These are phyloP conservation scores for Notothenia coriiceps DNA, from an alignment of 2,113 vertebrate genomes.

Conservation along the genomic window DNA sequence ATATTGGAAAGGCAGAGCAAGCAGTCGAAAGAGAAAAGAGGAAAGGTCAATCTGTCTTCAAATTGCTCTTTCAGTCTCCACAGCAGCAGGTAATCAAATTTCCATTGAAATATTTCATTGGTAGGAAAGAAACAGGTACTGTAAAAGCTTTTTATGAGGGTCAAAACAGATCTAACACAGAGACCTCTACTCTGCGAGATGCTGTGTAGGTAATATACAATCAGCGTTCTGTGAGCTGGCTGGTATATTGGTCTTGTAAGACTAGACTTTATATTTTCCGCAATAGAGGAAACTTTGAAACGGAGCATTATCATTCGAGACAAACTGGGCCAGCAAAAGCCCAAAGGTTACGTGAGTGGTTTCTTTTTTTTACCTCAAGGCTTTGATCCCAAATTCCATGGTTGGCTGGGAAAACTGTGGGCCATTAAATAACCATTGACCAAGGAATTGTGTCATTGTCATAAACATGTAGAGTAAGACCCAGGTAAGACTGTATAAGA, in stretches of 20 bases:
- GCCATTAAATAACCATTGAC: background rate
- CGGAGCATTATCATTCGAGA: constrained; percentile 47
- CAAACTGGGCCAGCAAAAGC: constrained; percentile 43
- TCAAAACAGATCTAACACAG: constrained; percentile 16
- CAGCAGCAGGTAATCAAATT: constrained; percentile 55
- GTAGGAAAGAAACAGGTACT: constrained; percentile 27
- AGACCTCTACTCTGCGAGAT: constrained; percentile 15
- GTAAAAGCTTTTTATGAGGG: constrained; percentile 26
- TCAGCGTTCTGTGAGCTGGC: constrained; percentile 1
- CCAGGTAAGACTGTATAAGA: background rate
- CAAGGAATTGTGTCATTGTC: background rate
- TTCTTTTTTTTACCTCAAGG: constrained; percentile 12
- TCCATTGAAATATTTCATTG: constrained; percentile 39
- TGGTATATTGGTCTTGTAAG: constrained; percentile 3
- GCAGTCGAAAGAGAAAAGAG: constrained; percentile 4
- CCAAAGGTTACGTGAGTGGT: constrained; percentile 48
- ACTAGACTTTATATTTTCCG: constrained; percentile 1
- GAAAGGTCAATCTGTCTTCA: constrained; percentile 58
- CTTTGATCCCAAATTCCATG: constrained; percentile 21
- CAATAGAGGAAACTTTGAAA: constrained; percentile 38
- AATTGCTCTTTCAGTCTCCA: constrained; percentile 47
- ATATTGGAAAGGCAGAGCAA: constrained; percentile 7
- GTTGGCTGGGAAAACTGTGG: background rate
- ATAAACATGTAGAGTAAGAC: background rate
- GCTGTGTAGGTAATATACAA: constrained; percentile 9